Percentiles rank a stretch among this genome's conserved stretches.
These are phyloP conservation scores for Callospermophilus lateralis DNA, from an alignment of 2,113 vertebrate genomes.

Conservation along the genomic window DNA sequence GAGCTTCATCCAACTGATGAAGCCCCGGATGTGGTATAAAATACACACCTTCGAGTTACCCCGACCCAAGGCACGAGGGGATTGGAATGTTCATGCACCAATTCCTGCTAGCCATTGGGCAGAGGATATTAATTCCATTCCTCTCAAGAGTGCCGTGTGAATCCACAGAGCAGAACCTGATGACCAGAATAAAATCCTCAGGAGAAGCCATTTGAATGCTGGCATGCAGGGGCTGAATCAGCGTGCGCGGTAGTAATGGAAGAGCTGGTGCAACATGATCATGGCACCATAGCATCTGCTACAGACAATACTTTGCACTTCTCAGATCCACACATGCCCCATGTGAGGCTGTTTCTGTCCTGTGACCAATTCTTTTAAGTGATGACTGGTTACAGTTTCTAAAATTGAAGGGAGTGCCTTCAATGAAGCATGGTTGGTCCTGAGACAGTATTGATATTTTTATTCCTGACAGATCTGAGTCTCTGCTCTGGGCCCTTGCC, in stretches of 20 bases:
- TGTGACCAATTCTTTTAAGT: neutral
- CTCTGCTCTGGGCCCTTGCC: neutral
- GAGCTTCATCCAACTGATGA: neutral
- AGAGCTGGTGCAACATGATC: neutral
- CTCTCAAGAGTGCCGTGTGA: neutral
- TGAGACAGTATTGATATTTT: neutral
- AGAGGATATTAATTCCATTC: neutral
- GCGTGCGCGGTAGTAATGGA: too few species aligned
- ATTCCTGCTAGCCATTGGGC: neutral
- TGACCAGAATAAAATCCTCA: neutral
- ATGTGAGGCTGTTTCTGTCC: neutral
- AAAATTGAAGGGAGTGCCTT: neutral
- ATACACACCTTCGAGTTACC: neutral
- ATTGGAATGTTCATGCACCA: neutral
- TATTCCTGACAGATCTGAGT: neutral
- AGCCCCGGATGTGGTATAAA: neutral
- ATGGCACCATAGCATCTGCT: neutral
- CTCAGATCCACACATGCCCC: neutral
- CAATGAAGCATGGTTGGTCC: neutral
- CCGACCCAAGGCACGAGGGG: neutral
- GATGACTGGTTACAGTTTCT: neutral
- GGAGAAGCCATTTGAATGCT: neutral
- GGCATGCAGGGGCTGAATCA: neutral
- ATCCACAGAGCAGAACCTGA: neutral
- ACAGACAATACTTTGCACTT: neutral